phyloP scores from a whole-genome alignment of 53 echinoderm and acorn worm genomes.

The Astropecten irregularis region DNA sequence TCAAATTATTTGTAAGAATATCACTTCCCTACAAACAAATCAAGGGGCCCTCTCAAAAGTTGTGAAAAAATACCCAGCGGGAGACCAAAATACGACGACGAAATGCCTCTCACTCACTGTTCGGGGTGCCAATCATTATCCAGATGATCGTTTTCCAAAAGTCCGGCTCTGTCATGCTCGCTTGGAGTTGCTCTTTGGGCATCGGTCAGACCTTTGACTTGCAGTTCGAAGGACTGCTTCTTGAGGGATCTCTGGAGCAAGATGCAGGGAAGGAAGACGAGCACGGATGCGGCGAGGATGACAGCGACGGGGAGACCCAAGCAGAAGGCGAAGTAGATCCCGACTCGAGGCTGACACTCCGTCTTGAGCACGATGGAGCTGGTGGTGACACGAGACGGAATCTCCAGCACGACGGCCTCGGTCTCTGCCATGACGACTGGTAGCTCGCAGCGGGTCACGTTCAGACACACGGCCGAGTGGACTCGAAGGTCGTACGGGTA shows the following conservation, averaged over 20 bases:
- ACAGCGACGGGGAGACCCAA: conserved; percentile 46
- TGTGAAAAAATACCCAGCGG: too few relatives aligned
- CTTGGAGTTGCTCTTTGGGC: background rate
- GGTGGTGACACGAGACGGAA: conserved; percentile 1
- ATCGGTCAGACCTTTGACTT: background rate
- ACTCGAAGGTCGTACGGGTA: conserved; percentile 13
- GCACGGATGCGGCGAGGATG: conserved; percentile 10
- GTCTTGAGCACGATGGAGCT: conserved; percentile 51
- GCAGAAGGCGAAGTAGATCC: conserved; percentile 73
- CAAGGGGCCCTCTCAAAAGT: too few relatives aligned
- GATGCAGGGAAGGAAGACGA: conserved; percentile 55
- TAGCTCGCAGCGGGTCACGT: conserved; percentile 34
- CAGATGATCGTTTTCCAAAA: conserved; percentile 30
- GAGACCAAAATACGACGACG: too few relatives aligned
- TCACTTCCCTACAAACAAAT: too few relatives aligned
- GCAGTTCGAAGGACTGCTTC: conserved; percentile 17
- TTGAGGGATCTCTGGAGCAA: conserved; percentile 18
- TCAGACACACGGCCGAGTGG: conserved; percentile 22
- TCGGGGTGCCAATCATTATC: too few relatives aligned
- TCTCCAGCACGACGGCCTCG: conserved; percentile 46
- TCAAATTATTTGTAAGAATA: too few relatives aligned
- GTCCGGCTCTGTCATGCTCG: conserved; percentile 10
- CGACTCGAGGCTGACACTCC: conserved; percentile 50
- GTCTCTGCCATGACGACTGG: conserved; percentile 39
- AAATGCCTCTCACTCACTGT: too few relatives aligned